Evolutionary conservation across 2,113 vertebrate genomes (phyloP).

Genomic region (Leptodactylus fuscus): DNA sequence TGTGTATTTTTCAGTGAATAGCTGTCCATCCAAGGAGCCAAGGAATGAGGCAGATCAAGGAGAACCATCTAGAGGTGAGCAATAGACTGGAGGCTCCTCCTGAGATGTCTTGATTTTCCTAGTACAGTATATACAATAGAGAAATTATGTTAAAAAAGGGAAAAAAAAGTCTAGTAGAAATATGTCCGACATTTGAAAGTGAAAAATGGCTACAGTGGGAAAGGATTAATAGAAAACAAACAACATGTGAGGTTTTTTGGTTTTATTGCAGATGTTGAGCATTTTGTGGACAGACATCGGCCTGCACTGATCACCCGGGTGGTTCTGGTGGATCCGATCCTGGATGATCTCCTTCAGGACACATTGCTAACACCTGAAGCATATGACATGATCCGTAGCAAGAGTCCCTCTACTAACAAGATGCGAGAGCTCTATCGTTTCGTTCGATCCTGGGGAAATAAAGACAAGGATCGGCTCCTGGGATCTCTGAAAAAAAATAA

Average conservation of each 20-base stretch:
- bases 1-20: neutral
- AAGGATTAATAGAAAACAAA: too few species aligned
- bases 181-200: too few species aligned
- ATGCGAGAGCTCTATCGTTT: slow-evolving; percentile 19
- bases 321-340: neutral
- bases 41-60: too few species aligned
- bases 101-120: neutral
- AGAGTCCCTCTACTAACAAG: neutral
- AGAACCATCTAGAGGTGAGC: neutral
- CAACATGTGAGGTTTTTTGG: neutral
- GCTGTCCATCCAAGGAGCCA: neutral
- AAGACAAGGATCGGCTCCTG: slow-evolving; percentile 5
- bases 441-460: neutral
- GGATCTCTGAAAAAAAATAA: neutral
- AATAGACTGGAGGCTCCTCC: neutral
- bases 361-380: neutral
- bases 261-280: neutral
- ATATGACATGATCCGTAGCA: neutral
- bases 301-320: neutral
- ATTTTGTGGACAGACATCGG: neutral
- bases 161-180: too few species aligned
- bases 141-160: too few species aligned
- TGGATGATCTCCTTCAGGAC: neutral
- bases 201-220: too few species aligned
- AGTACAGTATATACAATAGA: too few species aligned